phyloP scores from a whole-genome alignment of 2,797 vertebrate species.

The Pseudochirops corinnae region DNA sequence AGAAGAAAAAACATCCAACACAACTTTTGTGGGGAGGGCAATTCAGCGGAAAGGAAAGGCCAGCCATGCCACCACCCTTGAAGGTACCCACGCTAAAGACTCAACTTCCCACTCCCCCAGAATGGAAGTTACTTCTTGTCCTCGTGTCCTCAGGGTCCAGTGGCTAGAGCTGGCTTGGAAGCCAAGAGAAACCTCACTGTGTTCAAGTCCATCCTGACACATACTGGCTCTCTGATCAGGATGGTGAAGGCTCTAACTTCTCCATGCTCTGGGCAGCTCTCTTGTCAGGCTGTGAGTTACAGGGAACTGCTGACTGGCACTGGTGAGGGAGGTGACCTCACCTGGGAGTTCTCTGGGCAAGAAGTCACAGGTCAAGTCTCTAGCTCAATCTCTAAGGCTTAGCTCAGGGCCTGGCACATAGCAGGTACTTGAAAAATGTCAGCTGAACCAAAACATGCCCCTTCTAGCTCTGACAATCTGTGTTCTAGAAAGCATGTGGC shows the following conservation, averaged over 20 bases:
- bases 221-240: background rate
- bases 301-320: background rate
- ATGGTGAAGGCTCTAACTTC: background rate
- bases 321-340: background rate
- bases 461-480: background rate
- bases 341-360: background rate
- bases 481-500: background rate
- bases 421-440: background rate
- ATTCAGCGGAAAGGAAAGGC: background rate
- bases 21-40: background rate
- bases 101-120: background rate
- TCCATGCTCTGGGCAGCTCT: background rate
- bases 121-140: background rate
- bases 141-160: background rate
- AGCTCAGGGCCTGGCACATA: background rate
- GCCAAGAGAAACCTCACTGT: background rate
- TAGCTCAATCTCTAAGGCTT: background rate
- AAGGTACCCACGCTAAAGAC: background rate
- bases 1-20: background rate
- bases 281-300: background rate
- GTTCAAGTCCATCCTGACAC: background rate
- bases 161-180: background rate
- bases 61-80: background rate
- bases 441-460: background rate
- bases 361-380: background rate